Evolutionary conservation across 1,140 invertebrate species (phyloP).

Genomic region (Diploscapter pachys): DNA sequence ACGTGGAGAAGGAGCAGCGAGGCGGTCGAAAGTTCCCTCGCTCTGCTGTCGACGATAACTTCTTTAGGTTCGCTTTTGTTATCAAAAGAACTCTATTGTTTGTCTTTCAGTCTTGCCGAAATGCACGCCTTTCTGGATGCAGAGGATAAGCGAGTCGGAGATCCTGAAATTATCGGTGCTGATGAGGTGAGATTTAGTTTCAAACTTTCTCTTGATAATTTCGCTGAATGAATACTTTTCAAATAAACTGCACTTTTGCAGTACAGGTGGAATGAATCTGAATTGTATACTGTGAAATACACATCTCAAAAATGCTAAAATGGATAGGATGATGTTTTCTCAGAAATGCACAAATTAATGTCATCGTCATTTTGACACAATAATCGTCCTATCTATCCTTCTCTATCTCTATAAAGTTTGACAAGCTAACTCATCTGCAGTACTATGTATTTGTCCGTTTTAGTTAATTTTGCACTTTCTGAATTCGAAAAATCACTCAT

Average conservation of each 20-base stretch:
- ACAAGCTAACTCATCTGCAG: background rate
- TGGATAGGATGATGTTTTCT: too few relatives aligned
- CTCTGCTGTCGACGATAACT: slow-evolving; percentile 20
- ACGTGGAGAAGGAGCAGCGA: background rate
- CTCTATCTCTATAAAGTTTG: background rate
- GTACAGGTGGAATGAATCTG: too few relatives aligned
- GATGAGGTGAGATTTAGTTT: slow-evolving; percentile 13
- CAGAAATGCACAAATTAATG: too few relatives aligned
- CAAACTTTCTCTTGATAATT: background rate
- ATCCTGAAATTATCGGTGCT: slow-evolving; percentile 8
- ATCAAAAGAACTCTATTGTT: background rate
- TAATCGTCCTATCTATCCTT: too few relatives aligned
- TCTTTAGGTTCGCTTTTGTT: slow-evolving; percentile 6
- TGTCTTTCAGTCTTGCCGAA: slow-evolving; percentile 24
- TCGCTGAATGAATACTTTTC: background rate
- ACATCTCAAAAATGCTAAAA: too few relatives aligned
- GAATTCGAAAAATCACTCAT: background rate
- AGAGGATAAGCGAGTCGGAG: slow-evolving; percentile 2
- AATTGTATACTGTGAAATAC: too few relatives aligned
- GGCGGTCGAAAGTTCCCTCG: slow-evolving; percentile 15
- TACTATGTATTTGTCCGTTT: background rate
- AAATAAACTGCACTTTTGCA: background rate
- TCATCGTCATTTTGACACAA: too few relatives aligned
- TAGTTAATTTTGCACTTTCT: background rate
- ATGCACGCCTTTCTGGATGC: slow-evolving; percentile 20